These are phyloP conservation scores for Vicugna pacos DNA, from an alignment of 2,113 vertebrate species.

Conservation along the genomic window DNA sequence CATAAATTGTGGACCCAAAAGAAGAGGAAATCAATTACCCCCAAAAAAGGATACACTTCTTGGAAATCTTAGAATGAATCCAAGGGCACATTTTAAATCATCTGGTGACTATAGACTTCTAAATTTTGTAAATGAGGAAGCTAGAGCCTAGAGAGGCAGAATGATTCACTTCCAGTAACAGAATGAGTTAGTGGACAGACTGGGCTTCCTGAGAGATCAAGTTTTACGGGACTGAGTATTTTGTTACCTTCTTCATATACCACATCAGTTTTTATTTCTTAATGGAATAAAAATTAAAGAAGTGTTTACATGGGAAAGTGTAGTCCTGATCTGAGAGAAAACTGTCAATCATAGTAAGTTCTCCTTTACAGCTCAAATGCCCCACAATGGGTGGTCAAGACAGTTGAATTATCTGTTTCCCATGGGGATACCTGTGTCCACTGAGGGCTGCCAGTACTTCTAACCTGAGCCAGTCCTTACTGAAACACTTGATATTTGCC, in stretches of 20 bases:
- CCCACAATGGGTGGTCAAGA: not conserved
- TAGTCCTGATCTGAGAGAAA: not conserved
- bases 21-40: not conserved
- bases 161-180: not conserved
- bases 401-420: too few relatives aligned
- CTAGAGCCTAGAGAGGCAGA: not conserved
- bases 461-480: too few relatives aligned
- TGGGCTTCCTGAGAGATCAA: not conserved
- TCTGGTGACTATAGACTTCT: not conserved
- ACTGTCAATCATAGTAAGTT: not conserved
- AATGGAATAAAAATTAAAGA: not conserved
- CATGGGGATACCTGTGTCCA: not conserved
- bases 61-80: not conserved
- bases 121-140: slow-evolving; percentile 25
- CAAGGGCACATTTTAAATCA: slow-evolving; percentile 8
- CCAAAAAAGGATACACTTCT: slow-evolving; percentile 15
- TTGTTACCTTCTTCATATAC: not conserved
- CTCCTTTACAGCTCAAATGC: not conserved
- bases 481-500: not conserved
- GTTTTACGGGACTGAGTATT: not conserved
- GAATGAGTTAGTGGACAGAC: not conserved
- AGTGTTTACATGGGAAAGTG: not conserved
- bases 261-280: not conserved
- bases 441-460: not conserved
- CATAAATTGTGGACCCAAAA: not conserved